These are phyloP conservation scores for Oikopleura dioica DNA, from an alignment of 23 tunicate species.

Conservation along the genomic window DNA sequence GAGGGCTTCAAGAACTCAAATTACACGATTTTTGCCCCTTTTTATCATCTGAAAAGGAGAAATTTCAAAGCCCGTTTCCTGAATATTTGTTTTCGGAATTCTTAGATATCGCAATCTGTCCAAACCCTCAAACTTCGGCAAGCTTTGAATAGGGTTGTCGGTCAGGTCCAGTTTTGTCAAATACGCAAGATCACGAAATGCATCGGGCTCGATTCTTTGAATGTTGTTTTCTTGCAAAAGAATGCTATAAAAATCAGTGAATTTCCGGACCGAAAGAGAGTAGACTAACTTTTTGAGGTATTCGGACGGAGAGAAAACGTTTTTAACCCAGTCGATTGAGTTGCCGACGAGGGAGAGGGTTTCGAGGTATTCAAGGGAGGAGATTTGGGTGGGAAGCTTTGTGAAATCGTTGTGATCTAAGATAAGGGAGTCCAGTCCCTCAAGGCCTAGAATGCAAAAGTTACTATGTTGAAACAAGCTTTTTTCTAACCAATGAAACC, in stretches of 20 bases:
- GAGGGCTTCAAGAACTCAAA: no score
- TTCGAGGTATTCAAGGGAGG: no score
- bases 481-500: no score
- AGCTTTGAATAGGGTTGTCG: background rate
- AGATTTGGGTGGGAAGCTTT: background rate
- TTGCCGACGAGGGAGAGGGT: background rate
- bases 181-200: background rate
- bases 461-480: no score
- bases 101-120: background rate
- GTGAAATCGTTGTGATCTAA: background rate
- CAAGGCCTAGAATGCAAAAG: background rate
- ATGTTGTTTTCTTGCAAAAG: background rate
- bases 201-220: background rate
- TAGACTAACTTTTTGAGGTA: no score
- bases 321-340: background rate
- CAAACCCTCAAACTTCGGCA: slow-evolving; percentile 5
- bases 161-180: background rate
- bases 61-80: no score
- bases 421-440: background rate
- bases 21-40: no score
- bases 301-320: background rate
- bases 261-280: no score
- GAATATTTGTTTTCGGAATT: no score
- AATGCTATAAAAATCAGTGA: background rate
- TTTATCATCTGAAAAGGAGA: no score